phyloP scores from a whole-genome alignment of 2,888 invertebrate species.

The Paralinhomoeus sp. region DNA sequence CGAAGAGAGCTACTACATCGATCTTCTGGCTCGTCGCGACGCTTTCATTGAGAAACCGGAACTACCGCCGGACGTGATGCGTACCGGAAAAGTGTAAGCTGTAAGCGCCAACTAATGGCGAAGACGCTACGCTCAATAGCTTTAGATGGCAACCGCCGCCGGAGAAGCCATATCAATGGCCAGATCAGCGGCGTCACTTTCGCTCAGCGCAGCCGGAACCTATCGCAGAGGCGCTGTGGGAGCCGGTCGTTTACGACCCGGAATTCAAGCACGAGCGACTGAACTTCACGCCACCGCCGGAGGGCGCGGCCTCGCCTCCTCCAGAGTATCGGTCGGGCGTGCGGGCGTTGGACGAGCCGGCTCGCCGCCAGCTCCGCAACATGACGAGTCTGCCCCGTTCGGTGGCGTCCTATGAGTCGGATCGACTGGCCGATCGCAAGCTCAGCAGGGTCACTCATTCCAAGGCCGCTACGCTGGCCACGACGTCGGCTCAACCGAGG shows the following conservation, averaged over 20 bases:
- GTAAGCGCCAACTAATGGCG: no score
- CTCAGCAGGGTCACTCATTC: no score
- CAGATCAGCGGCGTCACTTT: background rate
- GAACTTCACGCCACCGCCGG: slow-evolving; percentile 19
- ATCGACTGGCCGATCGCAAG: background rate
- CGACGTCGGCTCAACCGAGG: no score
- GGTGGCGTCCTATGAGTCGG: no score
- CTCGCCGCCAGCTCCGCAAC: background rate
- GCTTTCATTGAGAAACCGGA: slow-evolving; percentile 21
- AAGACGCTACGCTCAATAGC: no score
- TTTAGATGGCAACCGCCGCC: slow-evolving; percentile 24
- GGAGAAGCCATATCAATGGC: slow-evolving; percentile 18
- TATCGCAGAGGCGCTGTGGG: slow-evolving; percentile 11
- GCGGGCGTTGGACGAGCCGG: background rate
- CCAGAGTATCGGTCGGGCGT: slow-evolving; percentile 11
- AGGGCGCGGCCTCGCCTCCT: slow-evolving; percentile 16
- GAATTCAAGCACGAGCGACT: slow-evolving; percentile 19
- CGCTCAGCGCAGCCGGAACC: background rate
- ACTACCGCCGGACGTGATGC: slow-evolving; percentile 5
- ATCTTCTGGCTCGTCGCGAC: slow-evolving; percentile 16
- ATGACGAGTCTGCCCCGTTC: no score
- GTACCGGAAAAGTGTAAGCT: background rate
- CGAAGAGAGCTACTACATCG: slow-evolving; percentile 20
- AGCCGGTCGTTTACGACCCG: slow-evolving; percentile 18
- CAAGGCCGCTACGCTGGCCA: no score